Evolutionary conservation across 1,140 invertebrate species (phyloP), one percentile per base, ranked within the genome.

Genomic region (Conus betulinus): DNA sequence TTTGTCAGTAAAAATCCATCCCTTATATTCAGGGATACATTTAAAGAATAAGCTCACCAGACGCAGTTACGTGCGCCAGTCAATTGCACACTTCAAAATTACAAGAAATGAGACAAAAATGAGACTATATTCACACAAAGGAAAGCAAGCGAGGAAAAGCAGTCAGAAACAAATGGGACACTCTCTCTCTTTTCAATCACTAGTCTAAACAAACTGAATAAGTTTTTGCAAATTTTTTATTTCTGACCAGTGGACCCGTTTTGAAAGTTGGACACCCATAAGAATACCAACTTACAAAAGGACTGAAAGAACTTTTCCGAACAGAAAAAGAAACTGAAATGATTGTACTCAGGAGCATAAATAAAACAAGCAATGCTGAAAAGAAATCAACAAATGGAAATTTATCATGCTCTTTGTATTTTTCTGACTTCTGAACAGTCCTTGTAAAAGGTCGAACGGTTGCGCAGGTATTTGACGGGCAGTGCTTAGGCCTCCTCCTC

Each of bases 401-500:
- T 63, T 39, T 8, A 27, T n/a, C 10, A 27, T 11, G n/a, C 5
- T 39, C 51, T 15, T 39, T 63, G 55, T 8, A 63, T 17, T 52
- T 23, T 25, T n/a, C 7, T 13, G 23, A 76, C 27, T 74, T 52
- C 60, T 23, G 17, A 27, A 71, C 63, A 85, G 60, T 85, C 63
- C 51, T 15, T 76, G 15, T 39, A 13, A 53, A 51, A 85, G 13
- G 52, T 76, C 60, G 7, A 51, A 27, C 53, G 71, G 84, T 52
- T 85, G 71, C 60, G 63, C 60, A 76, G 63, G 55, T 85, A 27
- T 84, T 84, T 1, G 23, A 71, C 4, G 52, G 17, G 20, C 3
- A n/a, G 10, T 71, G n/a, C 52, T 76, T 87, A 87, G 8, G 67
- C 85, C 71, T 74, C 90, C 63, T 91, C 93, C 11, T 93, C 93